phyloP scores from a whole-genome alignment of 2,113 vertebrate species.

The human region GRCh38 chr1:98039501-98040000 shows the following conservation, averaged over 20 bases:
- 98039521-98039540: constrained; percentile 48
- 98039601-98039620: constrained; percentile 68
- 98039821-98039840: constrained; percentile 46
- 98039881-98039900: background rate
- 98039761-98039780: constrained; percentile 75
- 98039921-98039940: background rate
- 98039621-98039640: constrained; percentile 65
- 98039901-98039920: constrained; percentile 37
- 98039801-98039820: constrained; percentile 44
- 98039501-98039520: constrained; percentile 38
- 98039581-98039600: constrained; percentile 49
- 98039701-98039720: constrained; percentile 65
- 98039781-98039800: constrained; percentile 58
- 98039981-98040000: constrained; percentile 19
- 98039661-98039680: constrained; percentile 61
- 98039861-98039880: background rate
- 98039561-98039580: constrained; percentile 66
- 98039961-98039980: background rate
- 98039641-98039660: constrained; percentile 53
- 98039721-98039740: constrained; percentile 61
- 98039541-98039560: constrained; percentile 51
- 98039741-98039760: constrained; percentile 45
- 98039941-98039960: background rate
- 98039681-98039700: constrained; percentile 67
- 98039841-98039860: constrained; percentile 44